These are phyloP conservation scores for Leucoraja erinaceus DNA, from an alignment of 2,113 vertebrate species.

Conservation along the genomic window DNA sequence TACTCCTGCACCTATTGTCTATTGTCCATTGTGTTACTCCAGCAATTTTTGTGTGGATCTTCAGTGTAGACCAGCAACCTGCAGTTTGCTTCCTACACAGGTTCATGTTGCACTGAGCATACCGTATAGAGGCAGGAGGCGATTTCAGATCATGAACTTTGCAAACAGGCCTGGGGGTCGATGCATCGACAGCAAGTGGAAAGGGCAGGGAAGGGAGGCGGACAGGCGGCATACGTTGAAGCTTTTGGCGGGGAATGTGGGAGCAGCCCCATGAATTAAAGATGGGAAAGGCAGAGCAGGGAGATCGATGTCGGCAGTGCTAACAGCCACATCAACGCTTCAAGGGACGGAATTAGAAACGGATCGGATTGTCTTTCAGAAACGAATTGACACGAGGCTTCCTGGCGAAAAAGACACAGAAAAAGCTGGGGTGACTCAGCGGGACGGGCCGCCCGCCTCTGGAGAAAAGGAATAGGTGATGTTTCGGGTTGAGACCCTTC, in stretches of 20 bases:
- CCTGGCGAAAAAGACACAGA: background rate
- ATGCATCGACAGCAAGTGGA: background rate
- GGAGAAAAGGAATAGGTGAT: too few relatives aligned
- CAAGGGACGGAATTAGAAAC: constrained; percentile 3
- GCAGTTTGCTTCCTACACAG: too few relatives aligned
- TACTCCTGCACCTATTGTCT: too few relatives aligned
- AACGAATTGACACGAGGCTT: constrained; percentile 10
- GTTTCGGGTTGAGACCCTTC: too few relatives aligned
- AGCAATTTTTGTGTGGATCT: too few relatives aligned
- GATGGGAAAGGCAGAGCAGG: background rate
- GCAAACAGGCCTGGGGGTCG: background rate
- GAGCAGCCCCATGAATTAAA: constrained; percentile 32
- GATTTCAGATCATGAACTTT: background rate
- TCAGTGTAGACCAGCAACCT: too few relatives aligned
- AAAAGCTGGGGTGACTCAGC: too few relatives aligned
- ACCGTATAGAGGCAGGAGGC: background rate
- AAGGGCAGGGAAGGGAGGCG: background rate
- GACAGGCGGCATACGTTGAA: background rate
- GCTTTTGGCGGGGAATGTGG: constrained; percentile 24
- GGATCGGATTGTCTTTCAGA: constrained; percentile 26
- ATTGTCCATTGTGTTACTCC: too few relatives aligned
- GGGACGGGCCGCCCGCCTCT: too few relatives aligned
- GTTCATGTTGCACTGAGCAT: too few relatives aligned
- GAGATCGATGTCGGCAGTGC: constrained; percentile 18
- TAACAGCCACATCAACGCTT: constrained; percentile 31